phyloP scores from a whole-genome alignment of 2,113 vertebrate genomes.

The Thalassoma bifasciatum region DNA sequence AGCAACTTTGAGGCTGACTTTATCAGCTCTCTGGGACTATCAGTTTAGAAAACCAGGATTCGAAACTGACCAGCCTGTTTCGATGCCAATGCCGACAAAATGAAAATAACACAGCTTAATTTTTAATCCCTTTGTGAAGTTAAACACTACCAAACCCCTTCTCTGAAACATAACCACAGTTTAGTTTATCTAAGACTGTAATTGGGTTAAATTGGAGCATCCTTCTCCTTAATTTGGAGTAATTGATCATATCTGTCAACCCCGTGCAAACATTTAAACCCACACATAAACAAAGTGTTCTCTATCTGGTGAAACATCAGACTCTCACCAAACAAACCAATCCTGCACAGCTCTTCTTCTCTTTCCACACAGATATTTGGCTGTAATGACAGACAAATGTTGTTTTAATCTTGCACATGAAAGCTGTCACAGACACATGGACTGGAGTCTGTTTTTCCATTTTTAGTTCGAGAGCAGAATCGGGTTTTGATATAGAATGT shows the following conservation, averaged over 20 bases:
- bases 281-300: not conserved
- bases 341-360: not conserved
- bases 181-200: not conserved
- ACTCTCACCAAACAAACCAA: not conserved
- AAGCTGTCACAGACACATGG: conserved; percentile 13
- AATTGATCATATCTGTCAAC: not conserved
- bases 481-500: conserved; percentile 55
- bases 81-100: too few relatives aligned
- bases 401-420: conserved; percentile 8
- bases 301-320: conserved; percentile 8
- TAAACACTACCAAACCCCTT: not conserved
- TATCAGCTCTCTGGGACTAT: not conserved
- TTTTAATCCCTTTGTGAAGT: too few relatives aligned
- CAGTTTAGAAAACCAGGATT: not conserved
- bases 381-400: conserved; percentile 41
- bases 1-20: not conserved
- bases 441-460: conserved; percentile 55
- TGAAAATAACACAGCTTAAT: too few relatives aligned
- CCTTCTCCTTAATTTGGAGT: not conserved
- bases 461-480: conserved; percentile 46
- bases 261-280: not conserved
- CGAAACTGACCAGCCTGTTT: too few relatives aligned
- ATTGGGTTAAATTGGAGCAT: not conserved
- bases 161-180: not conserved
- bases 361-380: conserved; percentile 10